Base-by-base conservation (phyloP, 2,888 invertebrate species). In the Laothoe populi region DNA sequence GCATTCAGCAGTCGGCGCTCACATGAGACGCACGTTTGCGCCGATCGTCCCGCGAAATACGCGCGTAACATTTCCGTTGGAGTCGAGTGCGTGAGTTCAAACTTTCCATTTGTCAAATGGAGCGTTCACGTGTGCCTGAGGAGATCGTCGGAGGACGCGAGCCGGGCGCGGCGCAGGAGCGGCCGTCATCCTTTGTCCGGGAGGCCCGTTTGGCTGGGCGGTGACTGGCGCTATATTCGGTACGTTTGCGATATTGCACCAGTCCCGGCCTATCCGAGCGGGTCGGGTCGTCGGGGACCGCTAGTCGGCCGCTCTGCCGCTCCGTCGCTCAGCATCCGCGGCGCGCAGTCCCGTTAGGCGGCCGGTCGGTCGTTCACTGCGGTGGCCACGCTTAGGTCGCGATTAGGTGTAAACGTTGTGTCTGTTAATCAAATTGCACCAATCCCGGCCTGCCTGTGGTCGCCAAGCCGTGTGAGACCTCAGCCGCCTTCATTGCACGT, bases 191-290 rank as follows among this genome's bases (percentile, higher is more conserved):
- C 89, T 88, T 89, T 87, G 88, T 87, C 80, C 82, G 82, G 79
- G 86, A 83, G 90, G 90, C 91, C 89, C 88, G 90, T 78, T 85
- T 92, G 91, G 90, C 82, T 88, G 84, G 93, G 91, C 86, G 81
- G 92, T 86, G 92, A 91, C 86, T 87, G 92, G 91, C 73, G 93
- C 92, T 88, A 92, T 92, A 92, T 93, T 92, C 88, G 82, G 86
- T 88, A 79, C 63, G 78, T 78, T 84, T 83, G 82, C 87, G 84
- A 93, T 92, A 93, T 93, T 93, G 93, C 93, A 93, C 93, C 92
- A 92, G 93, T 93, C 93, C 93, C 93, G 93, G 93, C 93, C 92
- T 91, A 92, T 91, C 89, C 89, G 90, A 90, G 87, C 91, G 91
- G 92, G 88, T 87, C 84, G 86, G 84, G 78, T 77, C 88, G 82